phyloP scores from a whole-genome alignment of 2,797 vertebrate species.

The Acipenser ruthenus region DNA sequence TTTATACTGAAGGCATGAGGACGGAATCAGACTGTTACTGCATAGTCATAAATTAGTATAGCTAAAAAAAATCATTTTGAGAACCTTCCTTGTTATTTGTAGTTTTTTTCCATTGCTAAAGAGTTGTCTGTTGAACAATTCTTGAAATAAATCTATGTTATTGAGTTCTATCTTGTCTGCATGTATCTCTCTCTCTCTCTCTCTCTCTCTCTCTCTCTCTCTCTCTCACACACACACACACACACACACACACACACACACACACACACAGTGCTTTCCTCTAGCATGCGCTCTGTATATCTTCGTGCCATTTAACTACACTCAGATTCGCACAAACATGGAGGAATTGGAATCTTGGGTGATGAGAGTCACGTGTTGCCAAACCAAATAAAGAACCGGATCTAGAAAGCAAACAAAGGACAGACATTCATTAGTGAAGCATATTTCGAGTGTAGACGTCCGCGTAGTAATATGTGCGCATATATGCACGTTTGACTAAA shows the following conservation, averaged over 20 bases:
- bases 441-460: too few relatives aligned
- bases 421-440: too few relatives aligned
- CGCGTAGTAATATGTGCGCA: too few relatives aligned
- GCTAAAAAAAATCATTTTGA: constrained; percentile 44
- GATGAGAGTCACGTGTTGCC: constrained; percentile 34
- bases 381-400: constrained; percentile 21
- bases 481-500: too few relatives aligned
- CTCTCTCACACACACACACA: constrained; percentile 7
- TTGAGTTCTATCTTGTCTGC: constrained; percentile 65
- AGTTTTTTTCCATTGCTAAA: constrained; percentile 67
- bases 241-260: not conserved
- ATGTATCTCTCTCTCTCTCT: not conserved
- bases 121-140: constrained; percentile 91
- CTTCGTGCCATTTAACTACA: constrained; percentile 12
- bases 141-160: constrained; percentile 97
- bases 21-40: constrained; percentile 67
- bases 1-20: constrained; percentile 82
- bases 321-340: not conserved
- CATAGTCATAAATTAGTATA: constrained; percentile 85
- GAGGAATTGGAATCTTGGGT: constrained; percentile 7
- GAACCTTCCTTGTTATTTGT: constrained; percentile 84
- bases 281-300: constrained; percentile 22
- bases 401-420: constrained; percentile 20
- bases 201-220: constrained; percentile 11
- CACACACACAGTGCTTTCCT: not conserved